Evolutionary conservation across 2,113 vertebrate genomes (phyloP), one percentile per base, ranked within the genome.

Genomic region (Rhinoderma darwinii): DNA sequence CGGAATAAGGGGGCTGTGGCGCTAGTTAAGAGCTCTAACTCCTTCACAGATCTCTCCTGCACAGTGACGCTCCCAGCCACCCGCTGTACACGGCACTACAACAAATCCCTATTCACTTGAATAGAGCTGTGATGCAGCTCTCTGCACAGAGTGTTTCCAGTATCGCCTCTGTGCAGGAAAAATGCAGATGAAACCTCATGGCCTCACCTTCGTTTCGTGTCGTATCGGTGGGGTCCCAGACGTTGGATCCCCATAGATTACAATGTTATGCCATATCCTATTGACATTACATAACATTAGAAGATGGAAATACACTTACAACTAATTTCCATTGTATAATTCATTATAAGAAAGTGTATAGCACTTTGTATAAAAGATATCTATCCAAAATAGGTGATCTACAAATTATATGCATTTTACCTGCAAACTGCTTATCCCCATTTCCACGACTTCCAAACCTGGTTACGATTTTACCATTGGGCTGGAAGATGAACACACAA

Each of bases 351-450:
- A n/a, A n/a, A n/a, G n/a, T n/a, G n/a, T n/a, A n/a, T n/a, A n/a
- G n/a, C n/a, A n/a, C n/a, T n/a, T n/a, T n/a, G n/a, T n/a, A n/a
- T n/a, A n/a, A n/a, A n/a, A n/a, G n/a, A n/a, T n/a, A n/a, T n/a
- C n/a, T n/a, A n/a, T n/a, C n/a, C n/a, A 22, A 56, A 22, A 22
- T 56, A 92, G 92, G 91, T 92, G 92, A 88, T 92, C 92, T 92
- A 94, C 92, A 84, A 92, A 92, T 95, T 95, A 95, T 92, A 88
- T 92, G 90, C 51, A 94, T 90, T 92, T 91, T 97, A 99, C 98
- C 98, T 98, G 98, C 98, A 96, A 99, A 99, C 94, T 99, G 97
- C 91, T 93, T 96, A 95, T 99, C 98, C 78, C 98, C 96, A 8
- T 99, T 99, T 90, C 98, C 98, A 87, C 98, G 96, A 89, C 94